phyloP scores from a whole-genome alignment of 2,888 invertebrate genomes.

The Agriopis marginaria region DNA sequence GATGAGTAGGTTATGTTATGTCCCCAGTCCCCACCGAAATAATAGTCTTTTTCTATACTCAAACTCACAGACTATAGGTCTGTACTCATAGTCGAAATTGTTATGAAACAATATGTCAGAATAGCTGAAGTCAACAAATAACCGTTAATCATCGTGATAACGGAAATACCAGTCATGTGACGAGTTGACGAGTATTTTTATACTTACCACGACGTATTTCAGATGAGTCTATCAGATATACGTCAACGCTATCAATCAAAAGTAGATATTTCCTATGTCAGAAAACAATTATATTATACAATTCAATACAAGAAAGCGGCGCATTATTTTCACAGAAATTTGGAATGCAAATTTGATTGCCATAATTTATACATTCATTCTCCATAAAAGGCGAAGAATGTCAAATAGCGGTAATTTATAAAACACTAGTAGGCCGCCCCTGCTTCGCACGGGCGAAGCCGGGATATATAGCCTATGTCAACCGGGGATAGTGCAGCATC shows the following conservation, averaged over 20 bases:
- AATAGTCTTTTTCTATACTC: not conserved
- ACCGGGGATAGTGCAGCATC: no score
- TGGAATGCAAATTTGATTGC: no score
- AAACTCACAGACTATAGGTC: not conserved
- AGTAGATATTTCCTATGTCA: not conserved
- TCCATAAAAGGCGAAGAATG: no score
- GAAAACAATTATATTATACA: no score
- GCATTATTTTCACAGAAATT: no score
- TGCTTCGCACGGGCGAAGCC: no score
- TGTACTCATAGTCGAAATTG: not conserved
- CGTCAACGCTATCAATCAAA: slow-evolving; percentile 24
- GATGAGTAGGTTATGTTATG: no score
- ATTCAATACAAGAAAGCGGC: no score
- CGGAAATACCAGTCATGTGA: slow-evolving; percentile 28
- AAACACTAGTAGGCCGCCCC: no score
- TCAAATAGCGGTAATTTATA: no score
- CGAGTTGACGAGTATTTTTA: slow-evolving; percentile 21
- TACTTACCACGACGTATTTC: not conserved
- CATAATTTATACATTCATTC: no score
- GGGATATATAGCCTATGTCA: no score
- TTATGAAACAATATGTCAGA: not conserved
- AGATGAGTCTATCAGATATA: not conserved
- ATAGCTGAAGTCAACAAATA: slow-evolving; percentile 15
- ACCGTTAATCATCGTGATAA: slow-evolving; percentile 15
- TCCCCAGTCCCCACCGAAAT: not conserved